phyloP scores from a whole-genome alignment of 2,797 vertebrate species.

The Prionace glauca region DNA sequence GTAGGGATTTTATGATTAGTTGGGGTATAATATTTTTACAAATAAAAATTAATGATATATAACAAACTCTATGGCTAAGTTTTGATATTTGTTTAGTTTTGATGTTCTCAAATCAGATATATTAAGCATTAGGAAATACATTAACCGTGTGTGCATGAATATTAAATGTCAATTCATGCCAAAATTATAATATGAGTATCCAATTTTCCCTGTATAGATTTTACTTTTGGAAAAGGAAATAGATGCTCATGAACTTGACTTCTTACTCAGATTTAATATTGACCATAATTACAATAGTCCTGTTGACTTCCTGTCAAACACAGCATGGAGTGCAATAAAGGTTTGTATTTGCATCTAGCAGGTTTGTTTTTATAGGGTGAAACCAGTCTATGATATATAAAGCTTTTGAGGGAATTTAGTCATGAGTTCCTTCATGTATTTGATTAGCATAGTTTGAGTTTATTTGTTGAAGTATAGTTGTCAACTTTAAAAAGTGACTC shows the following conservation, averaged over 20 bases:
- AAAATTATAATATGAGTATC: constrained; percentile 20
- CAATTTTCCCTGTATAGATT: constrained; percentile 50
- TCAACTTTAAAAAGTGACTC: not conserved
- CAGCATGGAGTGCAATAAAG: constrained; percentile 66
- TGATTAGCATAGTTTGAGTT: not conserved
- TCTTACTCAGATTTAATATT: constrained; percentile 68
- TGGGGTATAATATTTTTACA: constrained; percentile 2
- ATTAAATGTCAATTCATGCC: not conserved
- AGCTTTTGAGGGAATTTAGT: not conserved
- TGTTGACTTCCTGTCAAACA: constrained; percentile 65
- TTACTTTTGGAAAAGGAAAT: constrained; percentile 66
- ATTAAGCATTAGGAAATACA: constrained; percentile 46
- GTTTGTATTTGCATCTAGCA: constrained; percentile 43
- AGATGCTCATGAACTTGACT: constrained; percentile 62
- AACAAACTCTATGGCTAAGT: not conserved
- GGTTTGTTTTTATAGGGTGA: not conserved
- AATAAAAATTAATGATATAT: not conserved
- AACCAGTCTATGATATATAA: not conserved
- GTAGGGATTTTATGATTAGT: too few species aligned
- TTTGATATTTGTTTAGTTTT: constrained; percentile 23
- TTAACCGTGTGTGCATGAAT: not conserved
- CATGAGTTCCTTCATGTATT: not conserved
- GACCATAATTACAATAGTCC: constrained; percentile 65
- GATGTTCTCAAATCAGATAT: constrained; percentile 40
- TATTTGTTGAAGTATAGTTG: not conserved